Conservation (phyloP, 2,113 vertebrate genomes). For the Grallaria varia region DNA sequence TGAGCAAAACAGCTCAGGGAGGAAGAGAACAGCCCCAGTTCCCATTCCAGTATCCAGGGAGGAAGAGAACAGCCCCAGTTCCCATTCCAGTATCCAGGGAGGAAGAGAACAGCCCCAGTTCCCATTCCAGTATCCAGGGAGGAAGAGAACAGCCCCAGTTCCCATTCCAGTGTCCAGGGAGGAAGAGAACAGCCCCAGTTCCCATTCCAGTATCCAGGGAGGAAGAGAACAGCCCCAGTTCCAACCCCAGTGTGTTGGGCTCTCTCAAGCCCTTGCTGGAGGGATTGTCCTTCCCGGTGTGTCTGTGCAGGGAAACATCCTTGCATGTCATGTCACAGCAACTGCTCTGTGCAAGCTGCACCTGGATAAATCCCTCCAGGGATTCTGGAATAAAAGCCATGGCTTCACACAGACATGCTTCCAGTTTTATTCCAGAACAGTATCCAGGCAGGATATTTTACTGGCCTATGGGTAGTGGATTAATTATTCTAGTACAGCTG, state of each 20-base stretch:
- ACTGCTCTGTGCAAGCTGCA: background rate
- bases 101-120: too few species aligned
- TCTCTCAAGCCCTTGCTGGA: background rate
- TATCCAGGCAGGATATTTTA: background rate
- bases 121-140: background rate
- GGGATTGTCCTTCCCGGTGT: background rate
- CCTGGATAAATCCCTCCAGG: background rate
- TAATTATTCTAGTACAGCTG: slow-evolving; percentile 31
- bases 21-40: background rate
- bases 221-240: background rate
- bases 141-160: background rate
- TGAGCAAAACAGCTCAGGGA: background rate
- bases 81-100: too few species aligned
- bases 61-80: too few species aligned
- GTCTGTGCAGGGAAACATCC: background rate
- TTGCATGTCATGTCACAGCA: background rate
- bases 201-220: background rate
- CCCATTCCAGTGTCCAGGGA: too few species aligned
- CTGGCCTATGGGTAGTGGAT: background rate
- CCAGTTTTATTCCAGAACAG: background rate
- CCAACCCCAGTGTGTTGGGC: background rate
- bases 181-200: background rate
- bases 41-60: background rate
- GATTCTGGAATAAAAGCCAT: background rate
- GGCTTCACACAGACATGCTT: background rate